Evolutionary conservation across 2,888 invertebrate species (phyloP), one percentile per base, ranked within the genome.

Genomic region (Lordiphosa andalusiaca): DNA sequence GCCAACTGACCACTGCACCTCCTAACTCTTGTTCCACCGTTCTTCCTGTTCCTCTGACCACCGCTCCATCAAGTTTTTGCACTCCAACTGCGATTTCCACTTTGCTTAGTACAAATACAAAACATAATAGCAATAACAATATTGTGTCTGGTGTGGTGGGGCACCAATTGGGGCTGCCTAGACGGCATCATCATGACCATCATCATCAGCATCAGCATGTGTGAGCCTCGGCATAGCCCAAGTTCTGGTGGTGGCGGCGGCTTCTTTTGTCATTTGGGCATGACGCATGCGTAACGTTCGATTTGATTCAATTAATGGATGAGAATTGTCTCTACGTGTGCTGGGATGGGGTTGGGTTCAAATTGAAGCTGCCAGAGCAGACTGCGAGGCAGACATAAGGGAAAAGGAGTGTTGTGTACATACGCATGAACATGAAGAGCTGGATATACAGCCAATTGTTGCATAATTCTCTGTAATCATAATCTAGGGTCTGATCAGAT

Each of bases 251-350:
- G 46, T 60, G 25, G 25, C 46, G 77, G 59, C 78, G 83, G 83
- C 72, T 74, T 46, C 71, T 72, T 84, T 84, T 80, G 75, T 80
- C 81, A 68, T 78, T 58, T 71, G 64, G 69, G 65, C 73, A 59
- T 75, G 81, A 78, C 76, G 85, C 85, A 85, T 85, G 85, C 81
- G 81, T 81, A 85, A 78, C 77, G 84, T 84, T 81, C 84, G 84
- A 85, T 83, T 85, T 83, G 85, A 80, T 81, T 77, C 82, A 84
- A 84, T 84, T 75, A 83, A 83, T 83, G 80, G 81, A 67, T 63
- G 70, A 47, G 83, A 85, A 80, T 83, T 72, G 80, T 65, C 60
- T 67, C 64, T 78, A 78, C 80, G 80, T 80, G 85, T 56, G 63
- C 37, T 63, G 56, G 13, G 57, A 50, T 63, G 41, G 41, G 46